Base-by-base conservation (phyloP, 1,140 invertebrate genomes). In the Pseudomyrmex cubaensis region DNA sequence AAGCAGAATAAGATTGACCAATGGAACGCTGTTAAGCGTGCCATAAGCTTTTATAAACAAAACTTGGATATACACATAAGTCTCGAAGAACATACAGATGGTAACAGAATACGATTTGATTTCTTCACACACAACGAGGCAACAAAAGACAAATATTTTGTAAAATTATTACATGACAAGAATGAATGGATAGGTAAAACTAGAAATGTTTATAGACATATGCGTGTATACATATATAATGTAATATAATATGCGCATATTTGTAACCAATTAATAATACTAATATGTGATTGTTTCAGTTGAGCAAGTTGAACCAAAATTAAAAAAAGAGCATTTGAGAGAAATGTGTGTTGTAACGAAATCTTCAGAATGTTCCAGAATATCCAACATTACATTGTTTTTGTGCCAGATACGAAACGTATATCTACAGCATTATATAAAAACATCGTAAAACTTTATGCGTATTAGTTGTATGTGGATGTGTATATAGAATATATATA, bases 11-110 rank as follows among this genome's bases (percentile, higher is more conserved):
- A 88, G 64, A 12, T 82, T 63, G 67, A 46, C 17, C 77, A 87
- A 22, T 93, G 91, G 90, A 75, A 88, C 35, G 90, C 92, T 8
- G 48, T 94, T 35, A 93, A 92, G 46, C 92, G 76, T 72, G 92
- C 90, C 0, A 91, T 77, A 13, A 64, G 25, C 0, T n/a, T 83
- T 3, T 94, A 92, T 48, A 94, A 93, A 84, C 66, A 87, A 3
- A 74, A 91, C 73, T 86, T 94, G 8, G 84, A 93, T 72, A 83
- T 94, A 50, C 87, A 90, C 44, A 84, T 94, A 63, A 73, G 61
- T 12, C 59, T 89, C 22, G 44, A 91, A 7, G 61, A 87, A 0
- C 52, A 88, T 35, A 0, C 17, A 75, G 2, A 73, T 35, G 35
- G 35, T 35, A 7, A 73, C 8, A 83, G 90, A 5, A 75, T 25